Conservation (phyloP, 2,113 vertebrate species). For the Cervus canadensis region DNA sequence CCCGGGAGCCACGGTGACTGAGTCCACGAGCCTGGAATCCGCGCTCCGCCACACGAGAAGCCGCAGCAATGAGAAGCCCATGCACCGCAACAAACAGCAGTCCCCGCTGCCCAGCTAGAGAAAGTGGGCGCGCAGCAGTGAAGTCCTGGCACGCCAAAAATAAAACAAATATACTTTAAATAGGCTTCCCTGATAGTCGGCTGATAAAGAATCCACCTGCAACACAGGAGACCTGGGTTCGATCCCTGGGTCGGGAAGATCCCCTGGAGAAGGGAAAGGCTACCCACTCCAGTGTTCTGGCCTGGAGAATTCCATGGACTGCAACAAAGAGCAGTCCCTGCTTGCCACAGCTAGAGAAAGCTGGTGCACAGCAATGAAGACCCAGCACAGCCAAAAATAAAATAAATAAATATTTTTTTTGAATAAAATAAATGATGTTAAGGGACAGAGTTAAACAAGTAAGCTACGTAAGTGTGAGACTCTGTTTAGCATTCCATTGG, state of each 20-base stretch:
- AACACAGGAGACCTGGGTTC: accelerated
- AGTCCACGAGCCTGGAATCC: background rate
- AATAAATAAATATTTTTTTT: background rate
- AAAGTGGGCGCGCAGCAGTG: background rate
- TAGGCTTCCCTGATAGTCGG: background rate
- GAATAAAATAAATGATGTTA: background rate
- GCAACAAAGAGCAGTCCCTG: background rate
- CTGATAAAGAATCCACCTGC: background rate
- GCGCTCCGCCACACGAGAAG: accelerated
- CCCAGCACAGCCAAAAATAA: background rate
- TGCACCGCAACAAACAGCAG: background rate
- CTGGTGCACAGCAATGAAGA: background rate
- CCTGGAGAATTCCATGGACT: background rate
- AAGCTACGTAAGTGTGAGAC: background rate
- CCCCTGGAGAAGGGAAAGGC: background rate
- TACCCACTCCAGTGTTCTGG: background rate
- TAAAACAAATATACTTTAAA: background rate
- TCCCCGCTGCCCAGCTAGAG: background rate
- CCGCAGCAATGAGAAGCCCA: background rate
- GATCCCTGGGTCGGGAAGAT: background rate
- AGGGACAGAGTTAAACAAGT: background rate
- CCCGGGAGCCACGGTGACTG: background rate
- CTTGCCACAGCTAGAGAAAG: background rate
- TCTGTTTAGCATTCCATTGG: background rate
- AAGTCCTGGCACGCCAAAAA: too few species aligned